These are phyloP conservation scores for Heloderma charlesbogerti DNA, from an alignment of 2,113 vertebrate species.

Conservation along the genomic window DNA sequence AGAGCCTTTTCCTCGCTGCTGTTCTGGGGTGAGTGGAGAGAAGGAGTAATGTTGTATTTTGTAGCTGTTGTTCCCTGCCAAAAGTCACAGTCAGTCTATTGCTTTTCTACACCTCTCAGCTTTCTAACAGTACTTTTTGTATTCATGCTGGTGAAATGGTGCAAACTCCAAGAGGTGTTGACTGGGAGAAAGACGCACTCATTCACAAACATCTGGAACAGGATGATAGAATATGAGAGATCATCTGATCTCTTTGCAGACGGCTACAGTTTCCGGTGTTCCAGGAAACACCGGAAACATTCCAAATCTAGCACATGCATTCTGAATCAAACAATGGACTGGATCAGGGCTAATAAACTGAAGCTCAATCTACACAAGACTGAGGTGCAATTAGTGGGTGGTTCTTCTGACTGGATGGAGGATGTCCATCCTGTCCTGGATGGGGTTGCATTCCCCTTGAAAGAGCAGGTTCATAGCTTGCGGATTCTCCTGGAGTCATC, in stretches of 20 bases:
- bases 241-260: neutral
- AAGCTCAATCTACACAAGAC: no score
- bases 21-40: neutral
- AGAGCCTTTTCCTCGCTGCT: neutral
- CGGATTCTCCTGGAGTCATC: no score
- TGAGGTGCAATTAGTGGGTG: no score
- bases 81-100: neutral
- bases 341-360: no score
- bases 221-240: neutral
- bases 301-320: neutral
- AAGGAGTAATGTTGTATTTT: neutral
- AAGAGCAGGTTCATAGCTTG: no score
- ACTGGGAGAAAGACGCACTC: neutral
- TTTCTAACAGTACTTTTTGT: neutral
- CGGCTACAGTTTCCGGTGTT: no score
- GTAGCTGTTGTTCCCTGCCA: neutral
- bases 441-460: no score
- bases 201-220: neutral
- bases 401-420: no score
- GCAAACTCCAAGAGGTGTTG: no score
- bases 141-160: neutral
- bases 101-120: neutral
- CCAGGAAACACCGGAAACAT: neutral
- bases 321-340: neutral
- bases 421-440: no score